Evolutionary conservation across 2,888 invertebrate species (phyloP), one percentile per base, ranked within the genome.

Genomic region (Fragum sueziense): DNA sequence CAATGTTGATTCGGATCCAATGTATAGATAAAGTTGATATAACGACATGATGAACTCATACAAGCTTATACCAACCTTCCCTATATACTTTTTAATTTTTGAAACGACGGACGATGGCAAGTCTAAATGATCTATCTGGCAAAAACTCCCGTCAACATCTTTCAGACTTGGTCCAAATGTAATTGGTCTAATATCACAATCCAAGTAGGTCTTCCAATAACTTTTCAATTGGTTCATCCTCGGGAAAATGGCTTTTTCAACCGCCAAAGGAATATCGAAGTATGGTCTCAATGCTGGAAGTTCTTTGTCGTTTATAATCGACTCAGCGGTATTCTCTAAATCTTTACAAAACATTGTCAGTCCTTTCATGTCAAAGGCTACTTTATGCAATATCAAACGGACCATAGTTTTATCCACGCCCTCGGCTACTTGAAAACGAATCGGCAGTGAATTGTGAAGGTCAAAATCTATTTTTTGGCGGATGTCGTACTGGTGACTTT

Each of bases 21-120:
- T 11, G 31, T 69, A 47, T 9, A 69, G 69, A 29, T 20, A 69
- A 4, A 52, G 20, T 22, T 52, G 51, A 27, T 69, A 69, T 20
- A 69, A 11, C 9, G 69, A 69, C 31, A 51, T 52, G 7, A 52
- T 25, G 31, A 69, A 69, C n/a, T 69, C 31, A 27, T 51, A 69
- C 52, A 69, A n/a, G n/a, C 52, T 52, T 31, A 52, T 69, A 29
- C 69, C 51, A 3, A n/a, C 17, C 52, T 27, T 52, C 27, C n/a
- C 47, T n/a, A 51, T 33, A 22, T 69, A 69, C 0, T 3, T 29
- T 29, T 27, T 52, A 2, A 69, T 52, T 4, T 2, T 20, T 17
- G 9, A 14, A 69, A 52, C 69, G 1, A 69, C 17, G 11, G n/a
- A 27, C 14, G 41, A 2, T 6, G 69, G 51, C 14, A 69, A 7